These are phyloP conservation scores for Arion vulgaris DNA, from an alignment of 1,140 invertebrate species.

Conservation along the genomic window DNA sequence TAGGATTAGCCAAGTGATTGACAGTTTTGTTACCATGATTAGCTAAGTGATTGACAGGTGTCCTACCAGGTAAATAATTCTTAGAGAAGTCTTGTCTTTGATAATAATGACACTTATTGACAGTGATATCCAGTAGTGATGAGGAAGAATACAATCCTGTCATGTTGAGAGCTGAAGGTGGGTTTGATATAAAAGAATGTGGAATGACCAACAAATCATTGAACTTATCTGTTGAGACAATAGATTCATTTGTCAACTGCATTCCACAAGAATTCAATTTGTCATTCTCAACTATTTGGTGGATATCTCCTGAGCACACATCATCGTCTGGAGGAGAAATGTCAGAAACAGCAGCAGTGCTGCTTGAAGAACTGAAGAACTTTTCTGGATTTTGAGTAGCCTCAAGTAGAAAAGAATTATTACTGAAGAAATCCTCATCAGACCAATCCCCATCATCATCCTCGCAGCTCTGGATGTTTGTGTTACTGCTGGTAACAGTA, in stretches of 20 bases:
- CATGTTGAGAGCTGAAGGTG: too few species aligned
- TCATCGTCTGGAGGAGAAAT: too few species aligned
- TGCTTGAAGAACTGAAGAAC: background rate
- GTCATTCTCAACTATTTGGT: background rate
- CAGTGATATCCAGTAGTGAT: too few species aligned
- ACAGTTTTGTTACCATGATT: background rate
- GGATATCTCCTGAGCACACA: background rate
- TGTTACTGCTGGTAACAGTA: too few species aligned
- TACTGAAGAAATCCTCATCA: slow-evolving; percentile 29
- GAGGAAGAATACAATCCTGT: too few species aligned
- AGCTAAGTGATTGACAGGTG: background rate
- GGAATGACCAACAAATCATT: background rate
- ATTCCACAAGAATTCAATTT: background rate
- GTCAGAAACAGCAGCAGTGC: background rate
- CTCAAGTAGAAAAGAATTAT: slow-evolving; percentile 29
- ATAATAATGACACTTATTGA: too few species aligned
- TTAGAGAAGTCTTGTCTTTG: background rate
- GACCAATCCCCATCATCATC: slow-evolving; percentile 13
- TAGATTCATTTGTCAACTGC: background rate
- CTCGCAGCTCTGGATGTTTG: too few species aligned
- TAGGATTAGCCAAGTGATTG: background rate
- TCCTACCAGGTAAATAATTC: background rate
- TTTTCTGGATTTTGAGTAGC: slow-evolving; percentile 31
- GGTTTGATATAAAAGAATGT: background rate
- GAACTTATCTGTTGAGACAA: background rate